phyloP scores from a whole-genome alignment of 2,797 vertebrate genomes.

The Cichlasoma orientale region DNA sequence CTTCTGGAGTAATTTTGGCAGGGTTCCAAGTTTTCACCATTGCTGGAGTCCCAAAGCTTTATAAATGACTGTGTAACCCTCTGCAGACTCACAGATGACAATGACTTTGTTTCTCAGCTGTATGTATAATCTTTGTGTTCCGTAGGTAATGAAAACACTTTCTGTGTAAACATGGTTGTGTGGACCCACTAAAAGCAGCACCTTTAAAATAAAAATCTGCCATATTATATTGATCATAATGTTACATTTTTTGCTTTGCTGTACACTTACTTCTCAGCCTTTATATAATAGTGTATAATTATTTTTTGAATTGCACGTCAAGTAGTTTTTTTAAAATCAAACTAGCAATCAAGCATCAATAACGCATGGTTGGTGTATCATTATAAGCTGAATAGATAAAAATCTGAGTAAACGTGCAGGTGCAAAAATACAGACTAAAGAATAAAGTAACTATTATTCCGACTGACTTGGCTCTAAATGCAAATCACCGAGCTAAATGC shows the following conservation, averaged over 20 bases:
- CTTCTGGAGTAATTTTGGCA: too few species aligned
- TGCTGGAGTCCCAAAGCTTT: too few species aligned
- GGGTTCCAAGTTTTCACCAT: too few species aligned
- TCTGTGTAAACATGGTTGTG: neutral
- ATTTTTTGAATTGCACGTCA: neutral
- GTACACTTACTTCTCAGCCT: neutral
- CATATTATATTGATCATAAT: neutral
- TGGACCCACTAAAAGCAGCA: neutral
- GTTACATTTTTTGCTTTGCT: neutral
- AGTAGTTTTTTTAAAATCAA: neutral
- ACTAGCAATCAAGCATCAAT: neutral
- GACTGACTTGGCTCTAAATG: conserved; percentile 1
- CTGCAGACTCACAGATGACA: too few species aligned
- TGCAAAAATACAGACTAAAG: neutral
- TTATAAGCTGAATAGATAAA: neutral
- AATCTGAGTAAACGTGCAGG: neutral
- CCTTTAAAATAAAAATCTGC: neutral
- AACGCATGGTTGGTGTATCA: neutral
- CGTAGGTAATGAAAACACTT: neutral
- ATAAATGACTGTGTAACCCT: too few species aligned
- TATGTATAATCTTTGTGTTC: neutral
- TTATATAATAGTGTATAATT: neutral
- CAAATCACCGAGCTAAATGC: neutral
- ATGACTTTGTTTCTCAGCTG: too few species aligned
- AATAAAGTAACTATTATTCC: neutral